phyloP scores from a whole-genome alignment of 2,797 vertebrate genomes.

The Notamacropus eugenii region DNA sequence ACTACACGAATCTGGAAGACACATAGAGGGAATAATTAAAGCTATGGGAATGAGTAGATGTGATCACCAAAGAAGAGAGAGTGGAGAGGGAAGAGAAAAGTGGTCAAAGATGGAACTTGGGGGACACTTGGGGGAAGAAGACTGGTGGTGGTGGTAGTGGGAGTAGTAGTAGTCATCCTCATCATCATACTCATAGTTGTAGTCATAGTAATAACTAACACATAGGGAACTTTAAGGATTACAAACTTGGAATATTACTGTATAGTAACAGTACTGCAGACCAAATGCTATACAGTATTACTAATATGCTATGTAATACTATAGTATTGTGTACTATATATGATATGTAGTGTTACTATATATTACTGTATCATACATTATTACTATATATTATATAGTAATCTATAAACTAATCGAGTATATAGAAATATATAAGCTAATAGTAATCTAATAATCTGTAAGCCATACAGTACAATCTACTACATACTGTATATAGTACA shows the following conservation, averaged over 20 bases:
- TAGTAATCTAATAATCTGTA: neutral
- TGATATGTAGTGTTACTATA: neutral
- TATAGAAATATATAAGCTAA: too few species aligned
- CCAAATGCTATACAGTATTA: neutral
- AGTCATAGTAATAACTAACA: neutral
- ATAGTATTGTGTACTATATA: neutral
- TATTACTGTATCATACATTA: neutral
- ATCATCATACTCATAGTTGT: too few species aligned
- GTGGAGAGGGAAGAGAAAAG: neutral
- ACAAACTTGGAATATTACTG: neutral
- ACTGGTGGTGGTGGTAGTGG: neutral
- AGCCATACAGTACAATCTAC: neutral
- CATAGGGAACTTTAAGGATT: neutral
- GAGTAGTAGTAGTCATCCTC: neutral
- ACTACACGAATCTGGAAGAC: neutral
- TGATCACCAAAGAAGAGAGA: neutral
- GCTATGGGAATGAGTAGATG: neutral
- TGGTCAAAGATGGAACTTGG: neutral
- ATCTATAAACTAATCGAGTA: too few species aligned
- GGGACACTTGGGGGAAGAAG: neutral
- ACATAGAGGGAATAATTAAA: neutral
- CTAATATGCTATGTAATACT: neutral
- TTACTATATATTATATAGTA: too few species aligned
- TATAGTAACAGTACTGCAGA: neutral
- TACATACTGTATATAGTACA: neutral